Conservation (phyloP, 1,140 invertebrate genomes). For the Globodera ellingtonae region DNA sequence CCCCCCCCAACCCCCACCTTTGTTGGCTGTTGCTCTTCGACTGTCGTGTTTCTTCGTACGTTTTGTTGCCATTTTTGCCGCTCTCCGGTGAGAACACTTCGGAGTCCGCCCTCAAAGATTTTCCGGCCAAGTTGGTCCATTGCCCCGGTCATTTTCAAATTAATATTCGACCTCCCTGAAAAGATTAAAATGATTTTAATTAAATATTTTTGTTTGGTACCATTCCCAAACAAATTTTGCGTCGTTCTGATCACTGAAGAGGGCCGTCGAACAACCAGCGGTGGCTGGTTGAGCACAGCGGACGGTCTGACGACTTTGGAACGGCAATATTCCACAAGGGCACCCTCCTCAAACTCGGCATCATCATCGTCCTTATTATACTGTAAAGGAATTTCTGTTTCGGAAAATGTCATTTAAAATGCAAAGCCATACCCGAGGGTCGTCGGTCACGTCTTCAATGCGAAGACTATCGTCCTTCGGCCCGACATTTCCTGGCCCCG, state of each 20-base stretch:
- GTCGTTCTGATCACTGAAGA: slow-evolving; percentile 14
- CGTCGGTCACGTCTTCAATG: slow-evolving; percentile 63
- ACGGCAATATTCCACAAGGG: slow-evolving; percentile 54
- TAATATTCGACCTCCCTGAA: slow-evolving; percentile 11
- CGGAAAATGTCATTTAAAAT: slow-evolving; percentile 20
- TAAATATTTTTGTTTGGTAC: not conserved
- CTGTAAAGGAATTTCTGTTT: slow-evolving; percentile 40
- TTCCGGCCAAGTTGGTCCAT: not conserved
- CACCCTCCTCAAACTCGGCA: slow-evolving; percentile 42
- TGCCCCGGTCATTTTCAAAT: slow-evolving; percentile 5
- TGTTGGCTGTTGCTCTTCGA: not conserved
- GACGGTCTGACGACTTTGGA: slow-evolving; percentile 31
- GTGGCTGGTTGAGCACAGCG: slow-evolving; percentile 20
- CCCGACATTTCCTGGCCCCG: not conserved
- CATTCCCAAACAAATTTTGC: slow-evolving; percentile 7
- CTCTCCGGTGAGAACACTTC: not conserved
- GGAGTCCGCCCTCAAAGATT: not conserved
- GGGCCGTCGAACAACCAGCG: slow-evolving; percentile 19
- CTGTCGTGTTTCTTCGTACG: not conserved
- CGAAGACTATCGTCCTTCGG: slow-evolving; percentile 34
- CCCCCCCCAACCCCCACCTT: not conserved
- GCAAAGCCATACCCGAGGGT: slow-evolving; percentile 55
- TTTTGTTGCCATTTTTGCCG: not conserved
- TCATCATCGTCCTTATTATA: slow-evolving; percentile 51
- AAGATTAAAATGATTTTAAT: not conserved